phyloP scores from a whole-genome alignment of 2,797 vertebrate genomes.

The Allenopithecus nigroviridis region DNA sequence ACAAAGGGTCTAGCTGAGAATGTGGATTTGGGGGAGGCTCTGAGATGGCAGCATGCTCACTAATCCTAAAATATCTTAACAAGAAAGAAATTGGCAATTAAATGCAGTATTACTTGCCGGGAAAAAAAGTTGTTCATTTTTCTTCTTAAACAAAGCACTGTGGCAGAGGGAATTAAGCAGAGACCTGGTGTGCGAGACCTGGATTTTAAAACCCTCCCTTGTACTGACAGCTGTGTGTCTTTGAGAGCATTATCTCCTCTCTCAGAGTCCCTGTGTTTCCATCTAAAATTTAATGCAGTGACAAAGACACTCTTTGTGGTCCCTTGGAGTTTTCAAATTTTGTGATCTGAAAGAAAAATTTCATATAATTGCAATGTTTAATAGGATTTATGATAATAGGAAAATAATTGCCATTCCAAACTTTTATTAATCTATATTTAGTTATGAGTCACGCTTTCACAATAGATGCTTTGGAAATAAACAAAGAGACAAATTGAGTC shows the following conservation, averaged over 20 bases:
- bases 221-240: background rate
- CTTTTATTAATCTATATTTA: slow-evolving; percentile 80
- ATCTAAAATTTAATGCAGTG: background rate
- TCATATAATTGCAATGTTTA: slow-evolving; percentile 73
- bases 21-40: background rate
- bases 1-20: background rate
- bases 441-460: slow-evolving; percentile 78
- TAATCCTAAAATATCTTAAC: background rate
- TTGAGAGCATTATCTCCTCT: background rate
- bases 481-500: slow-evolving; percentile 70
- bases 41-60: background rate
- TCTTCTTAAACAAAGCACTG: background rate
- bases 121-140: background rate
- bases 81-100: background rate
- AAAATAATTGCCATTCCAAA: slow-evolving; percentile 79
- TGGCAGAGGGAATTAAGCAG: background rate
- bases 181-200: background rate
- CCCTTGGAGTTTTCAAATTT: slow-evolving; percentile 59
- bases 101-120: background rate
- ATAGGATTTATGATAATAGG: slow-evolving; percentile 78
- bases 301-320: slow-evolving; percentile 22
- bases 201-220: background rate
- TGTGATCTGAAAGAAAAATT: slow-evolving; percentile 66
- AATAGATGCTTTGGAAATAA: slow-evolving; percentile 76
- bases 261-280: background rate